A percentile compares a stretch with the other conserved stretches of the same genome.
Evolutionary conservation across 2,797 vertebrate species (phyloP).

Genomic region (Malurus leucopterus): DNA sequence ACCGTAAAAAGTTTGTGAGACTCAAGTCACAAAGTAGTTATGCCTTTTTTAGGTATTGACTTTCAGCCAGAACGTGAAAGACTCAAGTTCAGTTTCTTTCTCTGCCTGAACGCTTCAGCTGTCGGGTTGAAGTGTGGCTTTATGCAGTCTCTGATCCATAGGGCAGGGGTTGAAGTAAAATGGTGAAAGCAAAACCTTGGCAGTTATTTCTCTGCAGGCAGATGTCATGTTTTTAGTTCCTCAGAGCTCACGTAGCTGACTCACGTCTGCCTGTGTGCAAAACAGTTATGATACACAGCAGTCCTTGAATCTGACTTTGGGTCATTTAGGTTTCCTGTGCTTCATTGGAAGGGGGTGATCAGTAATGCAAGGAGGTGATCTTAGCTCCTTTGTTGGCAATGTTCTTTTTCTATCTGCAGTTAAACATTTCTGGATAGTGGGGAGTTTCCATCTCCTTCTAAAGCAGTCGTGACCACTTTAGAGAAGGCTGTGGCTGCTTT

Average conservation of each 20-base stretch:
- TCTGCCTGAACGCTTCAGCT: background rate
- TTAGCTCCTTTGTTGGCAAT: background rate
- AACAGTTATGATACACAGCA: accelerated
- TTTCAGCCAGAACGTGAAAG: background rate
- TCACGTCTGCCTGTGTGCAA: background rate
- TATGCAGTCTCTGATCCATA: background rate
- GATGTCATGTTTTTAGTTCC: background rate
- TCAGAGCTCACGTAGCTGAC: background rate
- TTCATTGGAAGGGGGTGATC: background rate
- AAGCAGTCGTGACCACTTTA: background rate
- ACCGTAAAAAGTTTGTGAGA: background rate
- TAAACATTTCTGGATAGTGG: background rate
- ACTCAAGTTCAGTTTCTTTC: background rate
- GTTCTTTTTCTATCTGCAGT: background rate
- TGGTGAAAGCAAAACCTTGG: background rate
- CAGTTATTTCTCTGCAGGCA: background rate
- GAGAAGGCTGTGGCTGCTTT: background rate
- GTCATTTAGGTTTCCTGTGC: background rate
- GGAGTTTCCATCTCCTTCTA: background rate
- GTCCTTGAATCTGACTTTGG: background rate
- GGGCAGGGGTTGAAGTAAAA: background rate
- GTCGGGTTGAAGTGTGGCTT: background rate
- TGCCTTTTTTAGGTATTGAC: background rate
- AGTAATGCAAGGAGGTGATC: background rate
- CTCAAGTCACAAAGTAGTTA: background rate